Evolutionary conservation across 2,113 vertebrate genomes (phyloP).

Genomic region (Micromys minutus): DNA sequence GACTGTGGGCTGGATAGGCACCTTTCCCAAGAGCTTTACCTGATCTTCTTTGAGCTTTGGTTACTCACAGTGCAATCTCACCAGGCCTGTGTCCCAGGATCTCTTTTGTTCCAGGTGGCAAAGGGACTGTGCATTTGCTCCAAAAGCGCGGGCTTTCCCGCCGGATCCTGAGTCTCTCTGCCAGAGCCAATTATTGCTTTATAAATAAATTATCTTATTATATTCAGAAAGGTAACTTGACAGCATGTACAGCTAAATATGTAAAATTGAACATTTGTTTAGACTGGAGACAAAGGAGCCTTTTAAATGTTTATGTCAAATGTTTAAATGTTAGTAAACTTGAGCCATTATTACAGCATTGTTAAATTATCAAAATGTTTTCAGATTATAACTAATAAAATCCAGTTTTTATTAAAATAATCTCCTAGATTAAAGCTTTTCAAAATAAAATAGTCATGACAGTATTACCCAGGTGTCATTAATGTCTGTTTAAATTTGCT

Average conservation of each 20-base stretch:
- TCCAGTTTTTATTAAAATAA: neutral
- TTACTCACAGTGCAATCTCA: too few relatives aligned
- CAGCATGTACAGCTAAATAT: neutral
- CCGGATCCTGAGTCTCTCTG: too few relatives aligned
- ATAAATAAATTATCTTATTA: slow-evolving; percentile 39
- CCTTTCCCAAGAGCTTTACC: too few relatives aligned
- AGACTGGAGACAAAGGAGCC: neutral
- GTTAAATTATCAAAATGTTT: neutral
- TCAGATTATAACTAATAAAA: neutral
- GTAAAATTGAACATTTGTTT: neutral
- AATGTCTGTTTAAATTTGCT: neutral
- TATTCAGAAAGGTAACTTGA: neutral
- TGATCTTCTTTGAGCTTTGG: too few relatives aligned
- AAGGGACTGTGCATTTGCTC: too few relatives aligned
- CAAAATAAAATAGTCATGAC: neutral
- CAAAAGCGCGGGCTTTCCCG: too few relatives aligned
- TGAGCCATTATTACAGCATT: neutral
- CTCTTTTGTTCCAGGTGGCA: too few relatives aligned
- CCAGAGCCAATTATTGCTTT: too few relatives aligned
- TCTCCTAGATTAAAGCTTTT: neutral
- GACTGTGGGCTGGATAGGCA: too few relatives aligned
- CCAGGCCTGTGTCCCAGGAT: too few relatives aligned
- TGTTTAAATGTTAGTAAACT: too few relatives aligned
- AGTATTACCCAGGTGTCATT: neutral
- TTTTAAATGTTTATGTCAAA: neutral